Conservation (phyloP, 2,797 vertebrate species). For the Taenioides sp. region DNA sequence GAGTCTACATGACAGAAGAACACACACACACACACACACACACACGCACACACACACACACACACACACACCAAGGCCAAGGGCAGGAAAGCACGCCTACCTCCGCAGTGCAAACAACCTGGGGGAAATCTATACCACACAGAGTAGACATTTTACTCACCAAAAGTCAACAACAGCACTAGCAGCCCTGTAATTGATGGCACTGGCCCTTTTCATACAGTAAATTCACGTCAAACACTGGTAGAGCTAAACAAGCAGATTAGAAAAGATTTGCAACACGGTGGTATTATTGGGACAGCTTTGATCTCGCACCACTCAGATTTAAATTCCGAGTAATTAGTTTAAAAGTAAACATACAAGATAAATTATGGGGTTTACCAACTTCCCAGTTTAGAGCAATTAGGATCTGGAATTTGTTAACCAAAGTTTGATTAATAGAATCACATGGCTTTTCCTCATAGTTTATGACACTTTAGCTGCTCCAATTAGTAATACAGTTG, state of each 20-base stretch:
- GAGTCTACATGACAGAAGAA: constrained; percentile 59
- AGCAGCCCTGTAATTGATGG: constrained; percentile 71
- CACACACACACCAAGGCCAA: constrained; percentile 63
- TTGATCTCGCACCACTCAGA: constrained; percentile 76
- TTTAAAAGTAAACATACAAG: constrained; percentile 49
- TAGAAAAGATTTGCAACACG: constrained; percentile 79
- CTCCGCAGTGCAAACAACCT: constrained; percentile 69
- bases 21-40: constrained; percentile 38
- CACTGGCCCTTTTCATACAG: constrained; percentile 75
- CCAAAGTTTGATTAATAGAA: not conserved
- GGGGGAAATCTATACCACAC: constrained; percentile 64
- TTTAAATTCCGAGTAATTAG: constrained; percentile 79
- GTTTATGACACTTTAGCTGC: not conserved
- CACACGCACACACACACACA: too few species aligned
- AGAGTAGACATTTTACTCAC: constrained; percentile 61
- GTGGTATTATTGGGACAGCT: constrained; percentile 77
- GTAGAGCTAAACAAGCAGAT: constrained; percentile 70
- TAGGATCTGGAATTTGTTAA: not conserved
- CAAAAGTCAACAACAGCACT: constrained; percentile 74
- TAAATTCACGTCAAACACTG: constrained; percentile 80
- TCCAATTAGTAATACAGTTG: not conserved
- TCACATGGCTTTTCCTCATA: not conserved
- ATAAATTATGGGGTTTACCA: constrained; percentile 65
- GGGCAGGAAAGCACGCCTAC: constrained; percentile 66
- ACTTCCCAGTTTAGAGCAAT: constrained; percentile 42